Base-by-base conservation (phyloP, 2,797 vertebrate genomes). In the Enteromius argenteus region DNA sequence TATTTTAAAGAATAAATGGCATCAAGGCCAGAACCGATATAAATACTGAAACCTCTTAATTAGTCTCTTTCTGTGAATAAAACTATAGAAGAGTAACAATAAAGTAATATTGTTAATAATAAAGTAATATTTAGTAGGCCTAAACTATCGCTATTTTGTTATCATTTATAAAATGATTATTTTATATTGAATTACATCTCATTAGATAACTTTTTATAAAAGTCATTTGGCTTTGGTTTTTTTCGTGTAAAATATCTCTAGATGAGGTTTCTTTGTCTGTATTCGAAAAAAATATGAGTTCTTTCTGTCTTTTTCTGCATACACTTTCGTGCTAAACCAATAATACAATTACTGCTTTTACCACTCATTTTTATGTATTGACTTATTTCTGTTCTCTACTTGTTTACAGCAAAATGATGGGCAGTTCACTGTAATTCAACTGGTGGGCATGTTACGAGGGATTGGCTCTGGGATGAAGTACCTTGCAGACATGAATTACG, bases 391-490 rank as follows among this genome's bases (percentile, higher is more conserved):
- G 4, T 53, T 71, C 19, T 75, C 10, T 68, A 10, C 49, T 73
- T 10, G 17, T 86, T 69, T 81, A 8, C 92, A 99, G 98, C 98
- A 99, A 98, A 99, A 99, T 0, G 98, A 99, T 0, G 98, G 98
- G 23, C 98, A 99, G 94, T 99, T 99, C 90, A 99, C 98, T 0
- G 98, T 99, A 90, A 99, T 99, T 94, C 98, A 99, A 93, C 95
- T 99, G 56, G 97, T 99, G 81, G 98, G 98, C 8, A 99, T 99
- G 98, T 90, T 99, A 10, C 93, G 98, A 11, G 98, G 98, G 91
- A 99, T 99, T 0, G 98, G 97, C 0, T 98, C 98, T 0, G 98
- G 98, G 89, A 99, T 99, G 98, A 99, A 99, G 90, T 99, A 99
- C 93, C 94, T 99, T 71, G 95, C 98, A 0, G 98, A 99, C 90